Evolutionary conservation across 2,797 vertebrate genomes (phyloP).

Genomic region (Simalia tracyae): DNA sequence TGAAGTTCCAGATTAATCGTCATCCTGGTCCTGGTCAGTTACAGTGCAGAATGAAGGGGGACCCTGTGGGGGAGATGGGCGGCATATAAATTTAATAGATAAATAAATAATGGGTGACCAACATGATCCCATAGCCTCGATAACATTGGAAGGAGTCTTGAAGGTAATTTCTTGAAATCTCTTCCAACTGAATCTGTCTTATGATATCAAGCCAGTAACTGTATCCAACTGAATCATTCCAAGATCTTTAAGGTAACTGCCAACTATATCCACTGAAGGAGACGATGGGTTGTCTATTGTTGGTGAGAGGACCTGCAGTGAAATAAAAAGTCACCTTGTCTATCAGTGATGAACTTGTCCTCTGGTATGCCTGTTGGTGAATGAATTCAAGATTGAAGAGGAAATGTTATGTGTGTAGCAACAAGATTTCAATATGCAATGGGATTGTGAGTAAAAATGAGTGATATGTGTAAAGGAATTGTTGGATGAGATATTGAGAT

Average conservation of each 20-base stretch:
- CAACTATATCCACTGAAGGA: neutral
- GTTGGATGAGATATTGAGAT: neutral
- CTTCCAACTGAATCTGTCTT: neutral
- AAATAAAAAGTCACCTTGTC: neutral
- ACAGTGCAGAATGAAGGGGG: neutral
- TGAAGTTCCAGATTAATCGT: neutral
- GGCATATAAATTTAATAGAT: too few species aligned
- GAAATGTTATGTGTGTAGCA: neutral
- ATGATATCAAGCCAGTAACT: neutral
- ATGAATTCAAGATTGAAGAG: neutral
- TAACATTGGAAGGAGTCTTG: neutral
- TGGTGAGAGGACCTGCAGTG: neutral
- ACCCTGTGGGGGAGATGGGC: neutral
- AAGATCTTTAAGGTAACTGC: neutral
- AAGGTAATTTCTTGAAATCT: neutral
- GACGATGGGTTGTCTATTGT: neutral
- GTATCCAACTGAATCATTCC: neutral
- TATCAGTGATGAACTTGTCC: neutral
- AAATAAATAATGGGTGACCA: neutral
- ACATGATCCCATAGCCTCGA: neutral
- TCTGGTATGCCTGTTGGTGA: neutral
- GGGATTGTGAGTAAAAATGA: neutral
- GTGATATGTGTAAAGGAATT: neutral
- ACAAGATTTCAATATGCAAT: neutral
- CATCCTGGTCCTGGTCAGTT: neutral